Conservation (phyloP, 2,113 vertebrate genomes). For the Xyliphius kryptos region DNA sequence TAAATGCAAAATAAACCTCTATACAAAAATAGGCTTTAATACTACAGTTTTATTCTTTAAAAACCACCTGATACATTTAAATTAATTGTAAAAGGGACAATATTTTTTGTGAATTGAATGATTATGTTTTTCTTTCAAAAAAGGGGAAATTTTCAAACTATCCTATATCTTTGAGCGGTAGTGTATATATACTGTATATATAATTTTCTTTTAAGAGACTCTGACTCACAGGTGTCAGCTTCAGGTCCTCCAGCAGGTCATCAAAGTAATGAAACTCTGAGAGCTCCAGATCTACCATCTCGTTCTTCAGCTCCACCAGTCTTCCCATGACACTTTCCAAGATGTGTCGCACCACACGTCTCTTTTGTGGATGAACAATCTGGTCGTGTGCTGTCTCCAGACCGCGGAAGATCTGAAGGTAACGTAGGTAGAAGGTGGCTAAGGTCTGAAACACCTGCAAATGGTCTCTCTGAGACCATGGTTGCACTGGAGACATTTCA, state of each 20-base stretch:
- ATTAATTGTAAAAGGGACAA: too few relatives aligned
- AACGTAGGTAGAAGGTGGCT: constrained; percentile 68
- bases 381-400: constrained; percentile 65
- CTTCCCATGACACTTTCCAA: constrained; percentile 75
- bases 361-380: constrained; percentile 70
- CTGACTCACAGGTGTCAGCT: constrained; percentile 67
- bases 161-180: too few relatives aligned
- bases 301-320: constrained; percentile 74
- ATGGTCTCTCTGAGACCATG: constrained; percentile 48
- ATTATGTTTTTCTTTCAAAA: too few relatives aligned
- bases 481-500: constrained; percentile 55
- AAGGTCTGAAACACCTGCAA: constrained; percentile 57
- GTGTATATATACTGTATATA: too few relatives aligned
- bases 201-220: background rate
- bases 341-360: constrained; percentile 50
- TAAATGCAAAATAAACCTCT: too few relatives aligned
- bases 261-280: constrained; percentile 73
- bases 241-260: constrained; percentile 66
- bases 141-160: too few relatives aligned
- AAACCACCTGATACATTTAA: too few relatives aligned
- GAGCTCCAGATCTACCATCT: constrained; percentile 74
- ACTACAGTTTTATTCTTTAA: too few relatives aligned
- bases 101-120: too few relatives aligned
- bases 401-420: constrained; percentile 68
- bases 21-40: too few relatives aligned